These are phyloP conservation scores for Phyllotreta cruciferae DNA, from an alignment of 2,888 invertebrate genomes.

Conservation along the genomic window DNA sequence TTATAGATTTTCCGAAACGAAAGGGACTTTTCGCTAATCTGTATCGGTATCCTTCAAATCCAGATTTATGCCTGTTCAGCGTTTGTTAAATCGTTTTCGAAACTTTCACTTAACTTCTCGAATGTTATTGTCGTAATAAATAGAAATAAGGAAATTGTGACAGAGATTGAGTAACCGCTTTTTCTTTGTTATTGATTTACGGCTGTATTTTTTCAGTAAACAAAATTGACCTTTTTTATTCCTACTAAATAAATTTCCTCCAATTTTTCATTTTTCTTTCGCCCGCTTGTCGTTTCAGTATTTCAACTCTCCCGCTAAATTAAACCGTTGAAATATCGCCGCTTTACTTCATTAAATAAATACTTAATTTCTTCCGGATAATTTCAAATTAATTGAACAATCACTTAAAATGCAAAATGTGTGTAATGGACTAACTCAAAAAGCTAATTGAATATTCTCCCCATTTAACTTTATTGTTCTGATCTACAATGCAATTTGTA, in stretches of 20 bases:
- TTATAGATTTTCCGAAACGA: neutral
- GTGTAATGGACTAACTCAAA: too few species aligned
- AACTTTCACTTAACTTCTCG: conserved; percentile 19
- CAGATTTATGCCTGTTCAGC: conserved; percentile 3
- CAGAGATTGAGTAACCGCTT: conserved; percentile 17
- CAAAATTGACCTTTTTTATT: conserved; percentile 22
- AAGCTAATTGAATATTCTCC: too few species aligned
- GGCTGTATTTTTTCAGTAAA: conserved; percentile 16
- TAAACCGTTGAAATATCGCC: neutral
- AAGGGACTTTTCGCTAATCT: neutral
- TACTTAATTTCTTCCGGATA: too few species aligned
- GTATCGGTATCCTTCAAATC: neutral
- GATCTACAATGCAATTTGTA: too few species aligned
- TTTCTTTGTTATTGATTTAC: conserved; percentile 22
- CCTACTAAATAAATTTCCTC: conserved; percentile 12
- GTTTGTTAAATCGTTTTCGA: conserved; percentile 6
- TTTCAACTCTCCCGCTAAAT: conserved; percentile 1
- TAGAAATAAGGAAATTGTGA: conserved; percentile 19
- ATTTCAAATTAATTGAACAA: too few species aligned
- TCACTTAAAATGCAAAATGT: too few species aligned
- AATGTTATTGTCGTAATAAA: conserved; percentile 16
- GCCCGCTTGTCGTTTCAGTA: neutral
- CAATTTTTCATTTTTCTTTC: conserved; percentile 14
- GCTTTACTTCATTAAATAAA: neutral
- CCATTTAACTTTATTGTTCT: too few species aligned